These are phyloP conservation scores for Gallinago media DNA, from an alignment of 2,113 vertebrate species.

Conservation along the genomic window DNA sequence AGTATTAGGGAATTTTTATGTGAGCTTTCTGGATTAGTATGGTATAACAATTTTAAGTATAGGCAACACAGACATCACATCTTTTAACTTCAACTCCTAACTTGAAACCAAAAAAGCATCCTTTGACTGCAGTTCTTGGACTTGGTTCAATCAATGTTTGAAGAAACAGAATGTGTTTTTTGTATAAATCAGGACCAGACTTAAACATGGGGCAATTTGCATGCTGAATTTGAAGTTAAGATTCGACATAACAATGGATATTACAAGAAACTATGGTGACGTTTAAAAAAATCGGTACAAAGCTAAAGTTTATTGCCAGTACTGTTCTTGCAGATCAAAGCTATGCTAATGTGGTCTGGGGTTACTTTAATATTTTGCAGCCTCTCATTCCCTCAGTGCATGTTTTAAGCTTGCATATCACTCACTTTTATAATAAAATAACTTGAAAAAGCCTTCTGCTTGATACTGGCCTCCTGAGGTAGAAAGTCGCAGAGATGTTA, in stretches of 20 bases:
- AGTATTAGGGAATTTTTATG: background rate
- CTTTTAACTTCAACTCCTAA: background rate
- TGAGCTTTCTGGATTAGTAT: background rate
- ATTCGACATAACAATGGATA: background rate
- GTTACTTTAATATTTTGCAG: slow-evolving; percentile 51
- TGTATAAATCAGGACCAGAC: background rate
- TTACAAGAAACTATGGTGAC: background rate
- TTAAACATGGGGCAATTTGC: background rate
- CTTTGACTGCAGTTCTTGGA: background rate
- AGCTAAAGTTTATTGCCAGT: background rate
- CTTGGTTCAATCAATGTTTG: background rate
- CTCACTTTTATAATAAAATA: background rate
- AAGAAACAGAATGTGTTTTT: slow-evolving; percentile 24
- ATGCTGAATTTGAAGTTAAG: slow-evolving; percentile 4
- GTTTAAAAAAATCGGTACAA: background rate
- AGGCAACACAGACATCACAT: background rate
- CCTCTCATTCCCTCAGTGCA: background rate
- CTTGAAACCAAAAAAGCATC: background rate
- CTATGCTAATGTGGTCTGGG: slow-evolving; percentile 18
- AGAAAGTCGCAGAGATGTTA: background rate
- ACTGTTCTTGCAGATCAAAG: slow-evolving; percentile 46
- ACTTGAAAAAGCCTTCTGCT: background rate
- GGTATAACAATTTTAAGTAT: background rate
- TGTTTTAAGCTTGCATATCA: slow-evolving; percentile 9
- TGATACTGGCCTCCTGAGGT: slow-evolving; percentile 29